phyloP scores from a whole-genome alignment of 2,888 invertebrate genomes.

The Eupithecia pulchellata region DNA sequence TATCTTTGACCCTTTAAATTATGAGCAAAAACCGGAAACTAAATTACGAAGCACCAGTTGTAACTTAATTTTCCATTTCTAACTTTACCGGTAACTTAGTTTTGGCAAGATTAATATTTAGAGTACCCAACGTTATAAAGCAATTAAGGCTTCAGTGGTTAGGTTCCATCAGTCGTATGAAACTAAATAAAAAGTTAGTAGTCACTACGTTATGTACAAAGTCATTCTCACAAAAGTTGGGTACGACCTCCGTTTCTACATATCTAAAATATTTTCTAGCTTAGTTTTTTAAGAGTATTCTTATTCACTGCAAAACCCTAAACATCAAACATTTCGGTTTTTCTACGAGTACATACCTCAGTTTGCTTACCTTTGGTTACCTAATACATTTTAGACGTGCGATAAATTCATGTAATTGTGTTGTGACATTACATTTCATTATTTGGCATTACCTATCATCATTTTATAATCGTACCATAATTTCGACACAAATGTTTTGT shows the following conservation, averaged over 20 bases:
- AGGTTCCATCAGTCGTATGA: not conserved
- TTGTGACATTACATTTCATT: too few species aligned
- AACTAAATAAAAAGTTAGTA: not conserved
- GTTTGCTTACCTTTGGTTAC: not conserved
- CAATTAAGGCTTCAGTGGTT: not conserved
- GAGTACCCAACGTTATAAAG: not conserved
- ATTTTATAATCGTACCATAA: too few species aligned
- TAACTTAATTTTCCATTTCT: not conserved
- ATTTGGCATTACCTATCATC: too few species aligned
- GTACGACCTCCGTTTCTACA: too few species aligned
- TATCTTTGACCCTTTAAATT: not conserved
- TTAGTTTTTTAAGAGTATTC: too few species aligned
- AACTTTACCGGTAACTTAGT: not conserved
- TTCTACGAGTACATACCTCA: not conserved
- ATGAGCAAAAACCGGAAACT: not conserved
- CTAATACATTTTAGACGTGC: not conserved
- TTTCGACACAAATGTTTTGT: too few species aligned
- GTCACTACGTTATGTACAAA: not conserved
- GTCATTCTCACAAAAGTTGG: too few species aligned
- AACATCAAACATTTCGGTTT: not conserved
- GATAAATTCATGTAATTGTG: too few species aligned
- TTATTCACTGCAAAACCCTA: not conserved
- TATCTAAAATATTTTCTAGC: not conserved
- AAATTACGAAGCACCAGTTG: not conserved
- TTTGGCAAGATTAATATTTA: not conserved